Evolutionary conservation across 1,140 invertebrate species (phyloP).

Genomic region (Heliconius hewitsoni): DNA sequence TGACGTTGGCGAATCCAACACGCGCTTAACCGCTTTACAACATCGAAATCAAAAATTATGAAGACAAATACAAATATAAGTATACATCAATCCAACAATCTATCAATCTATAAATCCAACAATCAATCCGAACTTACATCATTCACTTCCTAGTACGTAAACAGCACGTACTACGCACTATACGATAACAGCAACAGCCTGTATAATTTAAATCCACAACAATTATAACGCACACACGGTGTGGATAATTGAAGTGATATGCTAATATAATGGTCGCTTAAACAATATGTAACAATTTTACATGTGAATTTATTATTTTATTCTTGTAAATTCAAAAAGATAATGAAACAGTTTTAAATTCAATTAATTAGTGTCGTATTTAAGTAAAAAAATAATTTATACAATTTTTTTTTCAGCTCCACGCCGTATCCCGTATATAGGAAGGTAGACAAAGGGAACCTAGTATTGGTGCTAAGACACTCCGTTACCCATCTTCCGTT

Average conservation of each 20-base stretch:
- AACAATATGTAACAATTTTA: constrained; percentile 27
- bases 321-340: background rate
- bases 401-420: too few species aligned
- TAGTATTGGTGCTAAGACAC: too few species aligned
- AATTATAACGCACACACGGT: constrained; percentile 43
- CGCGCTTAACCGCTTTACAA: too few species aligned
- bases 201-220: constrained; percentile 53
- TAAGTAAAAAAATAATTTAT: too few species aligned
- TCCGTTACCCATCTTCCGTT: too few species aligned
- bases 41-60: too few species aligned
- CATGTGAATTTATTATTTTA: constrained; percentile 10
- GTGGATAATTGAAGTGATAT: constrained; percentile 44
- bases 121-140: constrained; percentile 29
- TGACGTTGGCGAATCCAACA: too few species aligned
- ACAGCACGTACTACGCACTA: constrained; percentile 13
- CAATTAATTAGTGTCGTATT: too few species aligned
- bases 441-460: too few species aligned
- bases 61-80: too few species aligned
- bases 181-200: constrained; percentile 39
- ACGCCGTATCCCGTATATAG: too few species aligned
- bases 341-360: background rate
- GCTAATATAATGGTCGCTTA: constrained; percentile 31
- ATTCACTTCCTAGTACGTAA: constrained; percentile 37
- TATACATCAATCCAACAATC: too few species aligned
- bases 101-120: background rate